A percentile compares a stretch with the other conserved stretches of the same genome.
Evolutionary conservation across 2,797 vertebrate species (phyloP).

Genomic region (Cichlasoma orientale): DNA sequence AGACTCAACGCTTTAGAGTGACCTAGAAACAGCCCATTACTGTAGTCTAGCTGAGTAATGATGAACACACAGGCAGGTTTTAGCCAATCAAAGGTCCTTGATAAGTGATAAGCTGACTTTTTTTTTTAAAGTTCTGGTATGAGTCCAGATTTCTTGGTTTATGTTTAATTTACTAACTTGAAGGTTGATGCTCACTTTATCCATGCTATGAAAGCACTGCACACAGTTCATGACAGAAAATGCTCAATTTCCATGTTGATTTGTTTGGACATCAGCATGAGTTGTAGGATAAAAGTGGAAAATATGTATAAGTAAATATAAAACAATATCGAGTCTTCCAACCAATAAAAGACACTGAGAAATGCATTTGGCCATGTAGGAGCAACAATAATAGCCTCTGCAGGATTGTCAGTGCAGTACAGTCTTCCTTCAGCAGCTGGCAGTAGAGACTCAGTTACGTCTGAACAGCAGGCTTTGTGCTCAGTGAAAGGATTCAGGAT

Average conservation of each 20-base stretch:
- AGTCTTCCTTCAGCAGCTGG: conserved; percentile 25
- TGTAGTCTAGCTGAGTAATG: background rate
- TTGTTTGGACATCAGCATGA: no score
- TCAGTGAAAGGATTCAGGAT: background rate
- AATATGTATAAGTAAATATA: background rate
- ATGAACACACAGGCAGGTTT: background rate
- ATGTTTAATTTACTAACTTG: background rate
- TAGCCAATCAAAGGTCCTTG: background rate
- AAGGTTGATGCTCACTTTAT: background rate
- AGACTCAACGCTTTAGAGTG: background rate
- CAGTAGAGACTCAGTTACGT: conserved; percentile 10
- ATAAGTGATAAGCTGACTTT: background rate
- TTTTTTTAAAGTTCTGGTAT: background rate
- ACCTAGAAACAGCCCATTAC: background rate
- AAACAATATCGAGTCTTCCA: background rate
- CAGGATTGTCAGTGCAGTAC: conserved; percentile 1
- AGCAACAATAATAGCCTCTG: background rate
- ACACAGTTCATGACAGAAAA: background rate
- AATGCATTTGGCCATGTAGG: background rate
- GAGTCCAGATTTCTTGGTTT: background rate
- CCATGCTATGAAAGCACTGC: background rate
- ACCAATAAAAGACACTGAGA: background rate
- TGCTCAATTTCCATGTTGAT: background rate
- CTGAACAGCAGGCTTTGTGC: background rate
- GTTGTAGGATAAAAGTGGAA: no score